These are phyloP conservation scores for Microtus pennsylvanicus DNA, from an alignment of 2,113 vertebrate species.

Conservation along the genomic window DNA sequence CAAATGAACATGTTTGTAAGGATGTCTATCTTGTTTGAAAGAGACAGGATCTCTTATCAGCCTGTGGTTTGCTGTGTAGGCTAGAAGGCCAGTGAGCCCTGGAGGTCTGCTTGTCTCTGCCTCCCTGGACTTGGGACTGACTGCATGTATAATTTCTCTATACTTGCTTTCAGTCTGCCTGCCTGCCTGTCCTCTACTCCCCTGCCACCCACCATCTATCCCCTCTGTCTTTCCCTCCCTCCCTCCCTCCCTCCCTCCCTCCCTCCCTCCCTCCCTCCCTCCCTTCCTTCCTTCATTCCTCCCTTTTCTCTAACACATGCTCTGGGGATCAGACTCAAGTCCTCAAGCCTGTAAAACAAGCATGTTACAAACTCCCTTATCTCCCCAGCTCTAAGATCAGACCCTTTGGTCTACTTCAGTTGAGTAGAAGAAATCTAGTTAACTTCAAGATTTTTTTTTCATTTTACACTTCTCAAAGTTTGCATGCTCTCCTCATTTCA, in stretches of 20 bases:
- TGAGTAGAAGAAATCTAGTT: conserved; percentile 66
- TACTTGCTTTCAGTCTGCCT: neutral
- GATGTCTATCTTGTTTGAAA: neutral
- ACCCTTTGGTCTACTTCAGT: conserved; percentile 60
- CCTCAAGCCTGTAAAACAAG: neutral
- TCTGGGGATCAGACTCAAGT: neutral
- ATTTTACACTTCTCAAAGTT: conserved; percentile 55
- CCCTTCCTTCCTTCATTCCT: neutral
- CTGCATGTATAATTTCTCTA: neutral
- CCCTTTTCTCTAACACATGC: neutral
- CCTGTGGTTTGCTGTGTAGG: neutral
- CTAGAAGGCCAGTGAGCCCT: neutral
- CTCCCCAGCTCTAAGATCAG: neutral
- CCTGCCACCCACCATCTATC: too few species aligned
- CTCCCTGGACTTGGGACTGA: neutral
- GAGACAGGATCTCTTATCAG: neutral
- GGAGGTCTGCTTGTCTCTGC: neutral
- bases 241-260: neutral
- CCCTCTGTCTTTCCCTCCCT: too few species aligned
- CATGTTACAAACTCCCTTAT: neutral
- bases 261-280: neutral
- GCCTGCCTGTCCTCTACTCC: rapidly evolving
- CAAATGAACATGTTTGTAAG: neutral
- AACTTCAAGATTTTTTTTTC: conserved; percentile 21
- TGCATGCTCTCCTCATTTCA: conserved; percentile 42